phyloP scores from a whole-genome alignment of 1,140 invertebrate genomes.

The Oscheius sp. region DNA sequence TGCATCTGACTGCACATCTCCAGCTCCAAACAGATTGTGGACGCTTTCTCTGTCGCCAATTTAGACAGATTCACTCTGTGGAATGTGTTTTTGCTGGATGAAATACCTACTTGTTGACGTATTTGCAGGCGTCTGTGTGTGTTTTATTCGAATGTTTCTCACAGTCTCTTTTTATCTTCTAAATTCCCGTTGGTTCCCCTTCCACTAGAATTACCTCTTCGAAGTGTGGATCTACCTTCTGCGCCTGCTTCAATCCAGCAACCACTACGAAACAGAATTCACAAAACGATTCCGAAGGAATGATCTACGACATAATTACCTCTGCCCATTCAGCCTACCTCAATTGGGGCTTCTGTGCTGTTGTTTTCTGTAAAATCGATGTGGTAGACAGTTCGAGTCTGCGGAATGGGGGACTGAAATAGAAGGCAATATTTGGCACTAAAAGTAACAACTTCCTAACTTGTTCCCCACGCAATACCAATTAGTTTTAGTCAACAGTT shows the following conservation, averaged over 20 bases:
- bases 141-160: neutral
- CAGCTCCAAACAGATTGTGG: neutral
- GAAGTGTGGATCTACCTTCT: conserved; percentile 9
- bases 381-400: conserved; percentile 1
- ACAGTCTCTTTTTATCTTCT: neutral
- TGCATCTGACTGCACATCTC: neutral
- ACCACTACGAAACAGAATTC: conserved; percentile 18
- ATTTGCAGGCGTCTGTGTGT: neutral
- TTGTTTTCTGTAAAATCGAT: neutral
- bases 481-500: no score
- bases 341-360: no score
- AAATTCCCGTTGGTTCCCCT: no score
- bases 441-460: no score
- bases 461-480: no score
- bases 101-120: neutral
- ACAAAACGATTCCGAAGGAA: conserved; percentile 12
- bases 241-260: neutral
- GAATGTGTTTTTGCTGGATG: neutral
- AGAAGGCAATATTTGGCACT: neutral
- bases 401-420: neutral
- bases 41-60: neutral
- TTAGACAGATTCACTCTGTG: conserved; percentile 63
- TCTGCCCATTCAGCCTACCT: no score
- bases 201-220: conserved; percentile 11
- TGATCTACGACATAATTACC: neutral